These are phyloP conservation scores for Calycopis cecrops DNA, from an alignment of 1,140 invertebrate species.

Conservation along the genomic window DNA sequence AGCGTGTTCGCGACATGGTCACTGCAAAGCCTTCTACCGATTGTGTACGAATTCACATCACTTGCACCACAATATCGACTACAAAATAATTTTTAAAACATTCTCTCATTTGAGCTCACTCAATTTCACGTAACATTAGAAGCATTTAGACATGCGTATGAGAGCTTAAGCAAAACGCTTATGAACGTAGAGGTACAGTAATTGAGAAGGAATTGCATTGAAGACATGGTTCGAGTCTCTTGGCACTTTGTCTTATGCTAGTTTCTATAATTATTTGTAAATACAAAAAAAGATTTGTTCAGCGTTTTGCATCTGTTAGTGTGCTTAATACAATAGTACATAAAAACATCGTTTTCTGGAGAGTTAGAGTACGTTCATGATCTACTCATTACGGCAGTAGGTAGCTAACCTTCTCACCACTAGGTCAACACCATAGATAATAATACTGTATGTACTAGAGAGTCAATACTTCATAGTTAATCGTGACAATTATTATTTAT, in stretches of 20 bases:
- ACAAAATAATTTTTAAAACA: conserved; percentile 5
- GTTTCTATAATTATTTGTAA: conserved; percentile 6
- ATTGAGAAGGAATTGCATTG: conserved; percentile 66
- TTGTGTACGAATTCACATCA: conserved; percentile 4
- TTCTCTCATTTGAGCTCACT: background rate
- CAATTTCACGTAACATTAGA: conserved; percentile 14
- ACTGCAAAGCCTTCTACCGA: conserved; percentile 28
- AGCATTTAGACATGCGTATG: background rate
- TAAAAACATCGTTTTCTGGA: too few species aligned
- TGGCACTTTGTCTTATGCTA: conserved; percentile 67
- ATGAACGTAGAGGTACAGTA: conserved; percentile 38
- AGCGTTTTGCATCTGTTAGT: background rate
- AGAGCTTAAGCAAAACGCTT: conserved; percentile 6
- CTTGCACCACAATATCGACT: background rate
- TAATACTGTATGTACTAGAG: too few species aligned
- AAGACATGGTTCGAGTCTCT: conserved; percentile 53
- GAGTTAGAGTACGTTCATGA: too few species aligned
- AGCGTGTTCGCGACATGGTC: conserved; percentile 19
- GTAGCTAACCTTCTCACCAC: too few species aligned
- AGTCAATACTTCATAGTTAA: too few species aligned
- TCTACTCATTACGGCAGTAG: too few species aligned
- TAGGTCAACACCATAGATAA: too few species aligned
- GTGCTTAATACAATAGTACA: too few species aligned
- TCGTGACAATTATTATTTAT: too few species aligned
- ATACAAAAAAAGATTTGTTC: conserved; percentile 19